phyloP scores from a whole-genome alignment of 1,140 invertebrate species.

The Meteorus sp. region DNA sequence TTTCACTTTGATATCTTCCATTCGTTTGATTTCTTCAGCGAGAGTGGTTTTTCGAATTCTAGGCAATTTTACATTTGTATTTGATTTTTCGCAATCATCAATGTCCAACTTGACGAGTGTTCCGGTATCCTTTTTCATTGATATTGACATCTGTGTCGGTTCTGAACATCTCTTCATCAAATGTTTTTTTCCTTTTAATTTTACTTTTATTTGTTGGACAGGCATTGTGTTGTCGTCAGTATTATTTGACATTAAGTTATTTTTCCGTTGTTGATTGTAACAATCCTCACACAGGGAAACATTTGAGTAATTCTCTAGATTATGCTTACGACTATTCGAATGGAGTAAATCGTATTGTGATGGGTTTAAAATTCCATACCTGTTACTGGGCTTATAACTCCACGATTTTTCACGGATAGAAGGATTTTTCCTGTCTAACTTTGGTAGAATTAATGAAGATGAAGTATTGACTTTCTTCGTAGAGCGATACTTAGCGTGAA shows the following conservation, averaged over 20 bases:
- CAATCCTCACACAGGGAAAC: slow-evolving; percentile 3
- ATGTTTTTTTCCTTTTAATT: neutral
- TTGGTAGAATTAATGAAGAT: neutral
- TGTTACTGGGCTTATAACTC: slow-evolving; percentile 44
- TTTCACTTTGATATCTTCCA: slow-evolving; percentile 15
- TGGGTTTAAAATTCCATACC: slow-evolving; percentile 32
- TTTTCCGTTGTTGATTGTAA: too few relatives aligned
- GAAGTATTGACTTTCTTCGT: slow-evolving; percentile 7
- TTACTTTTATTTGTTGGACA: slow-evolving; percentile 5
- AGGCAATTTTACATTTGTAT: slow-evolving; percentile 5
- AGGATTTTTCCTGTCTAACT: slow-evolving; percentile 19
- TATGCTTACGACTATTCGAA: neutral
- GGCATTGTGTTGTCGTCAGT: neutral
- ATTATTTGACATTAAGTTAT: neutral
- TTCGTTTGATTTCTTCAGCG: slow-evolving; percentile 16
- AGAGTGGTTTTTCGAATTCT: slow-evolving; percentile 27
- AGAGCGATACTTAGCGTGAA: slow-evolving; percentile 21
- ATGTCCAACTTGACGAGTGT: neutral
- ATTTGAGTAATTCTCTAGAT: slow-evolving; percentile 2
- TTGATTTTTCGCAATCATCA: slow-evolving; percentile 5
- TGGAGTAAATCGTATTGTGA: neutral
- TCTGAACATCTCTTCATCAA: neutral
- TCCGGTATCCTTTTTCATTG: slow-evolving; percentile 5
- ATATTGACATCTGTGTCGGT: neutral
- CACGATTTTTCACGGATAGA: slow-evolving; percentile 31